Conservation (phyloP, 2,797 vertebrate species). For the Poeciliopsis paucimaculata region DNA sequence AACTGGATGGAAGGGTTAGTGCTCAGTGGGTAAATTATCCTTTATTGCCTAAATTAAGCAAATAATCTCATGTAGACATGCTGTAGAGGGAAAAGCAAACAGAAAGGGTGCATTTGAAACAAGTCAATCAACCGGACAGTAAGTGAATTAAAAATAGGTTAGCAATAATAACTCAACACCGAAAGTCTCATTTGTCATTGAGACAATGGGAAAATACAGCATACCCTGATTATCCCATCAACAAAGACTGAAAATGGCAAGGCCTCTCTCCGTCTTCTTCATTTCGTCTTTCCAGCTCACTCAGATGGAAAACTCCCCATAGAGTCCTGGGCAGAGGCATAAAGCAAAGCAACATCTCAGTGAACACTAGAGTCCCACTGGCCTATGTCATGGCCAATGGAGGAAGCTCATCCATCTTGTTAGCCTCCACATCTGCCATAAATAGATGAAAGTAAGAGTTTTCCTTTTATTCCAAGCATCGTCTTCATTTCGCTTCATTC, state of each 20-base stretch:
- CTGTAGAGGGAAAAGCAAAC: constrained; percentile 12
- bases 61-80: background rate
- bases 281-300: constrained; percentile 40
- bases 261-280: constrained; percentile 10
- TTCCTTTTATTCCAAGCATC: constrained; percentile 23
- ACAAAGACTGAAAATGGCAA: constrained; percentile 36
- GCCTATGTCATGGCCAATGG: constrained; percentile 44
- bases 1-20: constrained; percentile 32
- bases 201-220: constrained; percentile 19
- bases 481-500: constrained; percentile 39
- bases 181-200: constrained; percentile 12
- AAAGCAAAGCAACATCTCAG: constrained; percentile 51
- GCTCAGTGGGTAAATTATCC: background rate
- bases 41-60: constrained; percentile 2
- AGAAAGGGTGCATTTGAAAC: background rate
- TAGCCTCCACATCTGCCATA: constrained; percentile 44
- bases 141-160: constrained; percentile 6
- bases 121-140: constrained; percentile 6
- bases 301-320: constrained; percentile 47
- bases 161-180: background rate
- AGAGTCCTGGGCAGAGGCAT: constrained; percentile 33
- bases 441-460: constrained; percentile 44
- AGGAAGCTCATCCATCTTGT: constrained; percentile 68
- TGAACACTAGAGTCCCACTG: constrained; percentile 57
- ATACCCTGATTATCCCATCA: constrained; percentile 44